phyloP scores from a whole-genome alignment of 2,888 invertebrate species.

The Magallana nippona region DNA sequence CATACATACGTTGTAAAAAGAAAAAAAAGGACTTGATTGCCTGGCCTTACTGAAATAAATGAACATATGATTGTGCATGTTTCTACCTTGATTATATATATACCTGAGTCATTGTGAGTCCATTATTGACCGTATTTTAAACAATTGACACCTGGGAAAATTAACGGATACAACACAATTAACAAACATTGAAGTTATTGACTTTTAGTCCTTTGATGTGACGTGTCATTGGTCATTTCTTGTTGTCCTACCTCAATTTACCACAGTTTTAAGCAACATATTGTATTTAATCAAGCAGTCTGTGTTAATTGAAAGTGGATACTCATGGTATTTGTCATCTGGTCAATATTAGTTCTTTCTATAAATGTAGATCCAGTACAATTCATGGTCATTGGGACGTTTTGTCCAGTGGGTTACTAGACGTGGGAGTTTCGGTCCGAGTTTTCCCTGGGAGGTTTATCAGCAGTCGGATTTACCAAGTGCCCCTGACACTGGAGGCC shows the following conservation, averaged over 20 bases:
- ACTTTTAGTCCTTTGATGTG: no score
- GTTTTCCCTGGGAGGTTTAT: background rate
- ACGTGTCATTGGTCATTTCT: no score
- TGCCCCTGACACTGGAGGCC: background rate
- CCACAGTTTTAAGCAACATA: background rate
- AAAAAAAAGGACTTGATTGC: no score
- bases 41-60: no score
- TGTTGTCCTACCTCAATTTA: background rate
- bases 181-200: background rate
- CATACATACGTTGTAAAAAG: no score
- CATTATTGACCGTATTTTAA: background rate
- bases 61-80: no score
- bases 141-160: background rate
- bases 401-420: background rate
- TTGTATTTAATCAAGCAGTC: conserved; percentile 5
- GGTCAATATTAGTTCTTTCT: background rate
- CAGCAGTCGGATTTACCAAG: background rate
- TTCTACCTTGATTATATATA: no score
- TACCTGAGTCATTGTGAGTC: no score
- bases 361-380: background rate
- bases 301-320: no score
- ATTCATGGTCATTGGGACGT: background rate
- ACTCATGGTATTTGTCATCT: background rate
- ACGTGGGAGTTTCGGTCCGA: background rate
- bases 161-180: background rate